A percentile compares a stretch with the other conserved stretches of the same genome.
Evolutionary conservation across 2,113 vertebrate species (phyloP).

Genomic region (Platanista minor): DNA sequence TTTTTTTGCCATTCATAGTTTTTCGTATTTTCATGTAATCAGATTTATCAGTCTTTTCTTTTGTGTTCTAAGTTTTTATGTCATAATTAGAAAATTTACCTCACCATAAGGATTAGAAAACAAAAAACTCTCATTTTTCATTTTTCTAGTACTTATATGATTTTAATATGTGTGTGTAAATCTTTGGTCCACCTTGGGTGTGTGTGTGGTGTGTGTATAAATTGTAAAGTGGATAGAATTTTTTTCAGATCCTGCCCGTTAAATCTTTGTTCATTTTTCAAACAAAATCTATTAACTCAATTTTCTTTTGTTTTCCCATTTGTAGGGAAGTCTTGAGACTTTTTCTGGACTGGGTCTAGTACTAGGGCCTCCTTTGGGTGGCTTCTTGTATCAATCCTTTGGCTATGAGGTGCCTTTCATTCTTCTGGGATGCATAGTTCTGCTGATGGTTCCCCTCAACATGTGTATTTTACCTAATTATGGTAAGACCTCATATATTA

Average conservation of each 20-base stretch:
- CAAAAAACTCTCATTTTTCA: not conserved
- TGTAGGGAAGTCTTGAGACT: conserved; percentile 93
- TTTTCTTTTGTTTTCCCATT: not conserved
- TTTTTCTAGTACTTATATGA: not conserved
- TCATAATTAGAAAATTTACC: not conserved
- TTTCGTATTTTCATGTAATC: not conserved
- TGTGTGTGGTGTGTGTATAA: not conserved
- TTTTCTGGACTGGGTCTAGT: conserved; percentile 93
- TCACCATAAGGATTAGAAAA: not conserved
- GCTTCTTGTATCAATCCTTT: conserved; percentile 92
- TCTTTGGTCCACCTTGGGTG: not conserved
- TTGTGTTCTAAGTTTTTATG: not conserved
- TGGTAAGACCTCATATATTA: conserved; percentile 79
- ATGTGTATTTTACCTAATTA: conserved; percentile 88
- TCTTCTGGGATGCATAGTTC: conserved; percentile 86
- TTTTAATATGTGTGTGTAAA: not conserved
- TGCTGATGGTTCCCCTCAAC: conserved; percentile 91
- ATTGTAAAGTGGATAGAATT: not conserved
- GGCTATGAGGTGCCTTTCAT: conserved; percentile 95
- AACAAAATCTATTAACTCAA: not conserved
- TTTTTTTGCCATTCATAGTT: not conserved
- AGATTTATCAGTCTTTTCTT: not conserved
- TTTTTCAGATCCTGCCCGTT: conserved; percentile 36
- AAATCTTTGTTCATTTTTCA: not conserved
- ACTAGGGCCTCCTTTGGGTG: conserved; percentile 93